Conservation (phyloP, 2,888 invertebrate genomes). For the Blastobasis adustella region DNA sequence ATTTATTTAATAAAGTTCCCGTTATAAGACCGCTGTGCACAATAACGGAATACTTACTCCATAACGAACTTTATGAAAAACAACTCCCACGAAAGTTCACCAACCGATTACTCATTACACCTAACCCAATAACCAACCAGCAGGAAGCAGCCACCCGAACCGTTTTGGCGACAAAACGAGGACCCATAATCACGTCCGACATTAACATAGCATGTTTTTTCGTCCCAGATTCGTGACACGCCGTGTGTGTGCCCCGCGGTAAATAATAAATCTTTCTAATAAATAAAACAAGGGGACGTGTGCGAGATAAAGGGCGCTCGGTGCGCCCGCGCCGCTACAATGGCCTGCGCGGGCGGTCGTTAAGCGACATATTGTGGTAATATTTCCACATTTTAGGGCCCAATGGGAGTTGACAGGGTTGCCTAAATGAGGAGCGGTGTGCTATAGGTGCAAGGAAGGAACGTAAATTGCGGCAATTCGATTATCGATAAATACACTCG, state of each 20-base stretch:
- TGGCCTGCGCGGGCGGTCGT: slow-evolving; percentile 34
- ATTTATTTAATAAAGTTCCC: no score
- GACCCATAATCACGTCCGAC: slow-evolving; percentile 51
- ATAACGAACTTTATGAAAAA: no score
- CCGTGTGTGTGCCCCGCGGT: slow-evolving; percentile 68
- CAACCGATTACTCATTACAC: no score
- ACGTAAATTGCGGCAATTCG: no score
- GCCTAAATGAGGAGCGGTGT: no score
- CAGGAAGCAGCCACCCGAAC: neutral
- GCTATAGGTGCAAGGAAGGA: no score
- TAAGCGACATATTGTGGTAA: slow-evolving; percentile 58
- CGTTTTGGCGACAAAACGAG: neutral
- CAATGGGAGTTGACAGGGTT: slow-evolving; percentile 14
- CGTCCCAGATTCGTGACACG: slow-evolving; percentile 67
- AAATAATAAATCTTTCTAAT: slow-evolving; percentile 75
- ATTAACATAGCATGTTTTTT: slow-evolving; percentile 70
- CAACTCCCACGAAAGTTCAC: no score
- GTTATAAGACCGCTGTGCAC: no score
- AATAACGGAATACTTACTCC: no score
- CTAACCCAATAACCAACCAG: no score
- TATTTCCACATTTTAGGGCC: slow-evolving; percentile 57
- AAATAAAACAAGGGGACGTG: slow-evolving; percentile 74
- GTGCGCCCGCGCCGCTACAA: slow-evolving; percentile 45
- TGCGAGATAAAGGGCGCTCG: slow-evolving; percentile 62
- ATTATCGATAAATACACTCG: no score